A percentile compares a stretch with the other conserved stretches of the same genome.
Evolutionary conservation across 2,113 vertebrate species (phyloP).

Genomic region (Lagenorhynchus albirostris): DNA sequence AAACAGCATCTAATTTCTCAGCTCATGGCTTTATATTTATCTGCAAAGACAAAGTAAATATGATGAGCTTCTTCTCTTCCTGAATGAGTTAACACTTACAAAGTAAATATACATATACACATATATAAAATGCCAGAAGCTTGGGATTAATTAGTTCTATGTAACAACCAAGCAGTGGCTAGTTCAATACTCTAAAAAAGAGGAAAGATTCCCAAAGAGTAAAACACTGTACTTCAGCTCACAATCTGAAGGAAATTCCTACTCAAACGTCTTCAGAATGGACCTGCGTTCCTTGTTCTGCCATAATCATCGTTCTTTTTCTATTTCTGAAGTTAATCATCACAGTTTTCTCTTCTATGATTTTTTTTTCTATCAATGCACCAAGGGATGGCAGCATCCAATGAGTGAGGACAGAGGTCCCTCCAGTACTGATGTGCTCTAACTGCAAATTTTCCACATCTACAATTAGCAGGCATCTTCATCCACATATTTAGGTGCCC

Average conservation of each 20-base stretch:
- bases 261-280: background rate
- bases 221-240: background rate
- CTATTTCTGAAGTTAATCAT: background rate
- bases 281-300: background rate
- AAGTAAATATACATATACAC: slow-evolving; percentile 32
- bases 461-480: background rate
- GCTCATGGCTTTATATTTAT: slow-evolving; percentile 53
- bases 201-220: background rate
- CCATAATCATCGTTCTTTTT: background rate
- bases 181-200: background rate
- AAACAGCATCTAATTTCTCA: background rate
- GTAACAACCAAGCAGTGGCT: slow-evolving; percentile 37
- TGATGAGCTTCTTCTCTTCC: slow-evolving; percentile 30
- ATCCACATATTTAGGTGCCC: fast-evolving
- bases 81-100: slow-evolving; percentile 46
- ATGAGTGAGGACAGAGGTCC: background rate
- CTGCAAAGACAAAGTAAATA: slow-evolving; percentile 30
- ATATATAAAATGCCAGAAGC: slow-evolving; percentile 47
- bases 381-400: no score
- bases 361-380: background rate
- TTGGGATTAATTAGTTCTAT: slow-evolving; percentile 27
- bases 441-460: no score
- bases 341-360: background rate
- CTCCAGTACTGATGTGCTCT: fast-evolving
- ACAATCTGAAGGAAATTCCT: background rate